These are phyloP conservation scores for Drosophila orena DNA, from an alignment of 1,140 invertebrate genomes.

Conservation along the genomic window DNA sequence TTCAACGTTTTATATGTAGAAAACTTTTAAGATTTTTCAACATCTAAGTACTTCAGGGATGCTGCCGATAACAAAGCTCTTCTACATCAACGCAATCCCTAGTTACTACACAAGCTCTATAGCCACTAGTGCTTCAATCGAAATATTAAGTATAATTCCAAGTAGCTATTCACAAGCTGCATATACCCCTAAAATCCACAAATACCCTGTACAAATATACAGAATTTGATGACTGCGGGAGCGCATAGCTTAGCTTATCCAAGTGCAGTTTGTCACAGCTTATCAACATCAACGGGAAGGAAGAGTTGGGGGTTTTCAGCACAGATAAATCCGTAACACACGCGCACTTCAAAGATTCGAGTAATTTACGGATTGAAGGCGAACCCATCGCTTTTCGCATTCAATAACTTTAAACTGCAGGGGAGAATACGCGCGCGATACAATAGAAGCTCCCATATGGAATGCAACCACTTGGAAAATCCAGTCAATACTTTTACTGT, in stretches of 20 bases:
- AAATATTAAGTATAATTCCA: too few species aligned
- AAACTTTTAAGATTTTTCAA: too few species aligned
- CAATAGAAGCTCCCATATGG: slow-evolving; percentile 54
- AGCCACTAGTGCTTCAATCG: too few species aligned
- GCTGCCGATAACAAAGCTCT: too few species aligned
- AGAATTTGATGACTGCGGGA: slow-evolving; percentile 38
- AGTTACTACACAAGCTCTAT: too few species aligned
- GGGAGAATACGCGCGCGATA: background rate
- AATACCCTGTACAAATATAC: slow-evolving; percentile 9
- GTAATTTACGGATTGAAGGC: slow-evolving; percentile 79
- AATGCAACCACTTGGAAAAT: slow-evolving; percentile 83
- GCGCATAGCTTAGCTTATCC: slow-evolving; percentile 37
- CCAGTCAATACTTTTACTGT: slow-evolving; percentile 82
- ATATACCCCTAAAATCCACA: background rate
- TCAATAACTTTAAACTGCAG: slow-evolving; percentile 75
- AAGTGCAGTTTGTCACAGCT: slow-evolving; percentile 79
- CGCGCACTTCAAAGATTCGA: slow-evolving; percentile 71
- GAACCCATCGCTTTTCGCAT: slow-evolving; percentile 47
- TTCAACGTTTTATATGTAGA: too few species aligned
- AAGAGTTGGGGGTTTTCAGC: slow-evolving; percentile 4
- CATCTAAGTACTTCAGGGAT: too few species aligned
- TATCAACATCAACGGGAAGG: slow-evolving; percentile 69
- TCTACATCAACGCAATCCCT: too few species aligned
- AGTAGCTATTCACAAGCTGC: too few species aligned
- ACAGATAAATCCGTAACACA: slow-evolving; percentile 60